phyloP scores from a whole-genome alignment of 2,888 invertebrate species.

The Pecten maximus region DNA sequence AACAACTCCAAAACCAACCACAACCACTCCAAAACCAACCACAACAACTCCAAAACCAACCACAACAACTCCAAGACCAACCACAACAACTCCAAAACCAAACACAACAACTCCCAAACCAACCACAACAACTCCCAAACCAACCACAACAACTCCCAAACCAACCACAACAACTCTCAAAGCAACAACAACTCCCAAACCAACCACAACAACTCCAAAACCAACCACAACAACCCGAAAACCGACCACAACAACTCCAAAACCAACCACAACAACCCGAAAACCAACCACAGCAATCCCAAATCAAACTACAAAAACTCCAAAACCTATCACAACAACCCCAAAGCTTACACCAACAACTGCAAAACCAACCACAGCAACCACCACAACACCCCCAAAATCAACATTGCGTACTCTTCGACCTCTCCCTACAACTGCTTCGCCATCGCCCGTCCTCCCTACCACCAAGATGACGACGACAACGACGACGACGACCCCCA shows the following conservation, averaged over 20 bases:
- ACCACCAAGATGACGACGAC: not conserved
- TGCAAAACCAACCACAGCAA: not conserved
- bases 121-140: not conserved
- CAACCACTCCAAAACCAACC: not conserved
- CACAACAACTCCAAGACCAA: not conserved
- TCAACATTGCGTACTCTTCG: not conserved
- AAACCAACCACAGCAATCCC: not conserved
- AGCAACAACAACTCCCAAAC: not conserved
- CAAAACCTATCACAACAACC: not conserved
- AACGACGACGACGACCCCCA: not conserved
- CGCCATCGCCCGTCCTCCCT: not conserved
- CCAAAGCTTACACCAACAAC: not conserved
- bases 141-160: not conserved
- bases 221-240: not conserved
- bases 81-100: constrained; percentile 1
- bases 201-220: constrained; percentile 11
- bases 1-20: not conserved
- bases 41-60: not conserved
- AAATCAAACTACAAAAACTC: not conserved
- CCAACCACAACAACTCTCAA: not conserved
- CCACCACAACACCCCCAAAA: not conserved
- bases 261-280: not conserved
- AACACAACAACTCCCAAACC: not conserved
- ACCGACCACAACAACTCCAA: not conserved
- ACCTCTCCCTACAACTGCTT: not conserved